Base-by-base conservation (phyloP, 2,113 vertebrate species). In the Lophura nycthemera region DNA sequence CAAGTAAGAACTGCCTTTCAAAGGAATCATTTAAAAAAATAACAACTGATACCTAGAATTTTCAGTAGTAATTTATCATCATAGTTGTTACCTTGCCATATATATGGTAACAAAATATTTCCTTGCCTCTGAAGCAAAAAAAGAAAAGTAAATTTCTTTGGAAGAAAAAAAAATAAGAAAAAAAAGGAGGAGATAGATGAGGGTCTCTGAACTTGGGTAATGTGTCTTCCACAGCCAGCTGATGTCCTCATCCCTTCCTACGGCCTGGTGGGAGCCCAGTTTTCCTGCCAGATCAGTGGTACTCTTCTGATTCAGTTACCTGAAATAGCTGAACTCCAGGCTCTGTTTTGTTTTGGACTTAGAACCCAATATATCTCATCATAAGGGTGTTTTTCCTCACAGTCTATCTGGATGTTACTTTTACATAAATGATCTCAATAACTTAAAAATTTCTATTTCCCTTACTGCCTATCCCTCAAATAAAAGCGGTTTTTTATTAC, bases 401-500 rank as follows among this genome's bases (percentile, higher is more conserved):
- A 30, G 52, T 78, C 48, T 1, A 0, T 87, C 82, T 86, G 77
- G 48, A 65, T 81, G 34, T 21, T 84, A 11, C 57, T 89, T 86
- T 70, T 48, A 78, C 25, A 5, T 3, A 75, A 73, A 67, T 36
- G 60, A 57, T 61, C 70, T 85, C 50, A 45, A 30, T 34, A 87
- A 56, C 32, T 34, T 73, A 93, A 89, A n/a, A 61, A 47, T 59
- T 87, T 67, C 69, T 2, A 6, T 80, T 82, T 65, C 71, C 50
- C 14, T 86, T 71, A 71, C 34, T 83, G 64, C 30, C 74, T 87
- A 66, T 71, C 32, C 43, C 36, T 11, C 70, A 86, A 76, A 79
- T 13, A 84, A 56, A 88, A 83, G 30, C 42, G 89, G 76, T 18
- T 65, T 92, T 88, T 94, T 70, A 75, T 74, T 83, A 74, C 38